phyloP scores from a whole-genome alignment of 2,113 vertebrate genomes.

The Apistogramma diplotaenia region DNA sequence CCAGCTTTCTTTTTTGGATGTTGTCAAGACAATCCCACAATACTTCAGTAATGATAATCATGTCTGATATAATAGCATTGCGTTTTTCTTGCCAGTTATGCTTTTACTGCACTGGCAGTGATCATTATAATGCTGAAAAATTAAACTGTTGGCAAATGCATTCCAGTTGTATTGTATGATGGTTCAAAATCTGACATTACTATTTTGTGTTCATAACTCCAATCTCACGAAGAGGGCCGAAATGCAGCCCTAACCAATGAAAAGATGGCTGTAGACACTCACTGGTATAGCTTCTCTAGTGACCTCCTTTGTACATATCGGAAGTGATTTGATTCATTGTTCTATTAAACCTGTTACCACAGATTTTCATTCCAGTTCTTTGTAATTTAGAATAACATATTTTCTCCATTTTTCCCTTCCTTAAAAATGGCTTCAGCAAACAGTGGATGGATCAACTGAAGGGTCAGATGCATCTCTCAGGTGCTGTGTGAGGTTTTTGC shows the following conservation, averaged over 20 bases:
- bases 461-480: neutral
- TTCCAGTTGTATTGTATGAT: no score
- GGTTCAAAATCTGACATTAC: no score
- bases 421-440: neutral
- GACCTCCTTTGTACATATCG: neutral
- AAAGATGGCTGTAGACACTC: neutral
- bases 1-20: no score
- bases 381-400: neutral
- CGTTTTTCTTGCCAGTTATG: no score
- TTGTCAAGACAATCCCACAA: no score
- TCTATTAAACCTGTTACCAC: neutral
- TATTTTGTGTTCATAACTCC: no score
- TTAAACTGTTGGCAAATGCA: no score
- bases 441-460: neutral
- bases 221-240: neutral
- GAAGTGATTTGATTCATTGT: neutral
- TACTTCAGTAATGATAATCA: no score
- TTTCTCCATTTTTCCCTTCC: neutral
- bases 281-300: neutral
- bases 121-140: no score
- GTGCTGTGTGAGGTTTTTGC: neutral
- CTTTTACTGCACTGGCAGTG: no score
- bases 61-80: no score
- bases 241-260: neutral
- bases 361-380: neutral